phyloP scores from a whole-genome alignment of 2,113 vertebrate species.

The Lontra canadensis region DNA sequence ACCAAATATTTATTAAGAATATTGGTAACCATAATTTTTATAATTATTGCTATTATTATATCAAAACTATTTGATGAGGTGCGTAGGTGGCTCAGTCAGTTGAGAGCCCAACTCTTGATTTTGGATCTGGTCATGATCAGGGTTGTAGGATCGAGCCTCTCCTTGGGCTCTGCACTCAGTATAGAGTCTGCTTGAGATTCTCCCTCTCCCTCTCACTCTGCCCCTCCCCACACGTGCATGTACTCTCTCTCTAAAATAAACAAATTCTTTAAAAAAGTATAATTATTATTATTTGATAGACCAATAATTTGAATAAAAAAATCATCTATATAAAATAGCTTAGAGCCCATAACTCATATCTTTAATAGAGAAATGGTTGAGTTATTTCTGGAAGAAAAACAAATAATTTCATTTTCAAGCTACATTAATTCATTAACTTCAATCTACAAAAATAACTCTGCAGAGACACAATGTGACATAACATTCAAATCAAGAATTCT shows the following conservation, averaged over 20 bases:
- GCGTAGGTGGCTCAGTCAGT: not conserved
- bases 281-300: not conserved
- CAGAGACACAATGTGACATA: not conserved
- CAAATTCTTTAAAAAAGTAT: not conserved
- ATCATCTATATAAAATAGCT: not conserved
- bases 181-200: not conserved
- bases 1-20: not conserved
- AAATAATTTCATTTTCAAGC: constrained; percentile 21
- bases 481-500: not conserved
- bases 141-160: not conserved
- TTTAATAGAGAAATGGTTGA: not conserved
- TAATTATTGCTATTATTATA: not conserved
- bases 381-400: not conserved
- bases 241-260: not conserved
- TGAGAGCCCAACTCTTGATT: not conserved
- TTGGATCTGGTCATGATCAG: not conserved
- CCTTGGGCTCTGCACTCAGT: not conserved
- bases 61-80: not conserved
- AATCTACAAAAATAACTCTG: not conserved
- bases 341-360: not conserved
- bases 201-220: not conserved
- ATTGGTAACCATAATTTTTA: constrained; percentile 21
- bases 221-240: not conserved
- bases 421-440: not conserved
- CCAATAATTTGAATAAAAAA: not conserved